Percentiles rank a stretch among this genome's conserved stretches.
Conservation (phyloP, 2,888 invertebrate genomes). For the Ellobium chinense region DNA sequence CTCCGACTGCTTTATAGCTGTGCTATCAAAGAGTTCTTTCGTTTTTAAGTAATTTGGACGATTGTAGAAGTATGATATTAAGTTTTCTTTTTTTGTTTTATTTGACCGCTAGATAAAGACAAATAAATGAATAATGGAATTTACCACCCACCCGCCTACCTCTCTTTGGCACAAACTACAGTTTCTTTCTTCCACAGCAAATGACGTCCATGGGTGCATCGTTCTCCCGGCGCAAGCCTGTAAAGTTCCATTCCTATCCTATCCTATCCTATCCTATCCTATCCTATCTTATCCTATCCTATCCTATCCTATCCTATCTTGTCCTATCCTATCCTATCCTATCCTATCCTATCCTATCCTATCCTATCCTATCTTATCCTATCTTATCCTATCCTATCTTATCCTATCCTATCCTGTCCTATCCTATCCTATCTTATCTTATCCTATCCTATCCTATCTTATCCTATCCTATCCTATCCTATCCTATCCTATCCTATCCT, state of each 20-base stretch:
- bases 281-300: constrained; percentile 10
- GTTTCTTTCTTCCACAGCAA: too few relatives aligned
- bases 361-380: constrained; percentile 22
- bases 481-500: constrained; percentile 28
- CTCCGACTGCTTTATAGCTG: too few relatives aligned
- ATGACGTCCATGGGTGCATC: too few relatives aligned
- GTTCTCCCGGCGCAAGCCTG: too few relatives aligned
- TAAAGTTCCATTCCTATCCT: neutral
- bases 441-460: constrained; percentile 16
- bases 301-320: neutral
- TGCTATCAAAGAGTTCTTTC: too few relatives aligned
- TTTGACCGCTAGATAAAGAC: too few relatives aligned
- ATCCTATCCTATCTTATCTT: constrained; percentile 9
- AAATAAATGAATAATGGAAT: too few relatives aligned
- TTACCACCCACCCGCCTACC: too few relatives aligned
- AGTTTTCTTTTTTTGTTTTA: too few relatives aligned
- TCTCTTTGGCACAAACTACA: too few relatives aligned
- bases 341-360: constrained; percentile 7
- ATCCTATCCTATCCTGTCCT: constrained; percentile 15
- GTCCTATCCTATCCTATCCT: constrained; percentile 10
- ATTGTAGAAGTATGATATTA: too few relatives aligned
- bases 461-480: constrained; percentile 31
- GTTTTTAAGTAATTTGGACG: too few relatives aligned
- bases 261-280: constrained; percentile 17
- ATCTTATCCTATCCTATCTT: neutral